Base-by-base conservation (phyloP, 2,888 invertebrate species). In the Acrobasis repandana region DNA sequence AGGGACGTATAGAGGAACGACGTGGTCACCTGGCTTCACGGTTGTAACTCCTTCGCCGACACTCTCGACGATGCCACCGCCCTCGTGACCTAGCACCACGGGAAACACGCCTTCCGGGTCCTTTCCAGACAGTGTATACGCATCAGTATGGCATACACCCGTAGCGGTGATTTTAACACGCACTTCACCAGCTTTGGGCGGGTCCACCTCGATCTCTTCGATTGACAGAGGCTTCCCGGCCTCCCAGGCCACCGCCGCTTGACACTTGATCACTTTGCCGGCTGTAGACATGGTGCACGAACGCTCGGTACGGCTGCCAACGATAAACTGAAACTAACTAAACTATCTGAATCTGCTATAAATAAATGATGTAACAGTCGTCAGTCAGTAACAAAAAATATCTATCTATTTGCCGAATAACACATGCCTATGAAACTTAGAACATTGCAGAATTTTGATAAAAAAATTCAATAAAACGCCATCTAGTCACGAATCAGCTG, bases 181-280 rank as follows among this genome's bases (percentile, higher is more conserved):
- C 15, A 97, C 98, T 94, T 99, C 99, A 66, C 98, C 96, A 0
- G 96, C 96, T 83, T 96, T 96, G 0, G 99, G 99, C 9, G 99
- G 98, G 16, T 96, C 97, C 0, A 99, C 99, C 89, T 98, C 96
- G 62, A 99, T 94, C 60, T 96, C 96, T 90, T 99, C 99, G 58
- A 99, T 94, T 1, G 94, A 94, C 33, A 99, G 92, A 9, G 98
- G 97, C 77, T 97, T 94, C 70, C 98, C 98, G 58, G 97, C 95
- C 74, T 95, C 96, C 99, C 99, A 99, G 5, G 99, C 99, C 16
- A 99, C 97, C 1, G 99, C 99, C 20, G 99, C 99, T 79, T 94
- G 94, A 85, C 99, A 99, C 75, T 94, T 95, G 70, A 99, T 99
- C 54, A 95, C 94, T 96, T 96, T 83, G 46, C 88, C 89, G 67